These are phyloP conservation scores for Apomyelois bistriatella DNA, from an alignment of 2,888 invertebrate genomes.

Conservation along the genomic window DNA sequence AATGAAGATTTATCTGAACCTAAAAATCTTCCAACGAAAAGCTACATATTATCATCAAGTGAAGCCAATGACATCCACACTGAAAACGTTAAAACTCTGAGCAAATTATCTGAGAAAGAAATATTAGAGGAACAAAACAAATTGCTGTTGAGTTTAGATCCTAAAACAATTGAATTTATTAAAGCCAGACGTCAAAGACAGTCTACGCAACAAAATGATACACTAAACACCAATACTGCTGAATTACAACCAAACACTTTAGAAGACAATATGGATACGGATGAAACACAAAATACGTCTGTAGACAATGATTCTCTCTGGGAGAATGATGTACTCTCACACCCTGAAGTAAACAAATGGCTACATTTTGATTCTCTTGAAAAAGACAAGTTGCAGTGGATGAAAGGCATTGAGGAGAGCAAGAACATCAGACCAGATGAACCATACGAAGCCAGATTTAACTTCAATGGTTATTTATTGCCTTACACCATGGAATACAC, in stretches of 20 bases:
- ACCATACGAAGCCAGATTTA: constrained; percentile 89
- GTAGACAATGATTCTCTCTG: constrained; percentile 48
- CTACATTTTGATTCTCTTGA: constrained; percentile 93
- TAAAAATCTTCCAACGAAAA: constrained; percentile 50
- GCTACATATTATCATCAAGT: constrained; percentile 67
- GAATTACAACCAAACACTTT: constrained; percentile 7
- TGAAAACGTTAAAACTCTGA: constrained; percentile 85
- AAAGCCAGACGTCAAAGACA: constrained; percentile 50
- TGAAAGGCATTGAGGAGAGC: constrained; percentile 83
- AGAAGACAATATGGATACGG: constrained; percentile 47
- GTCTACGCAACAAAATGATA: constrained; percentile 8
- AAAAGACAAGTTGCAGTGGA: constrained; percentile 93
- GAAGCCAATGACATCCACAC: constrained; percentile 83
- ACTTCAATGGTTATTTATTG: constrained; percentile 88
- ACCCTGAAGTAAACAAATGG: constrained; percentile 85
- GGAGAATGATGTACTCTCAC: constrained; percentile 80
- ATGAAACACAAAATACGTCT: constrained; percentile 27
- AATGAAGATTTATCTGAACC: constrained; percentile 22
- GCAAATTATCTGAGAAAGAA: constrained; percentile 85
- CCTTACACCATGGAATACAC: constrained; percentile 83
- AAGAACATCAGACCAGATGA: constrained; percentile 76
- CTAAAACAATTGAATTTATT: constrained; percentile 84
- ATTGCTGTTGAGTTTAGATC: constrained; percentile 82
- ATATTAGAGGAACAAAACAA: constrained; percentile 87
- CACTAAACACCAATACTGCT: neutral